Evolutionary conservation across 1,140 invertebrate species (phyloP).

Genomic region (Drosophila bipectinata): DNA sequence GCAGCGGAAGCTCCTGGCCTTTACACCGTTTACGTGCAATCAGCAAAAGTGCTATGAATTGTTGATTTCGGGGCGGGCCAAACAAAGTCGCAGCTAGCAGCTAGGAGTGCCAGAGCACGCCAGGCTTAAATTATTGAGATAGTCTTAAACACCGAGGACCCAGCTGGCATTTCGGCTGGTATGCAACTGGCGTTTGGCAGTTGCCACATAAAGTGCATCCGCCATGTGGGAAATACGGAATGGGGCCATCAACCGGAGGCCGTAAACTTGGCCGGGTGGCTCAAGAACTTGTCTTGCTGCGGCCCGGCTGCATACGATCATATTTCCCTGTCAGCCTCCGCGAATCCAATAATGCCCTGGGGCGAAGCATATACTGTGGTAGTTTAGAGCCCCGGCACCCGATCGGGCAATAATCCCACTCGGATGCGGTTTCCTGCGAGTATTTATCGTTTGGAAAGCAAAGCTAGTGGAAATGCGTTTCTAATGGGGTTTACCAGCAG

Average conservation of each 20-base stretch:
- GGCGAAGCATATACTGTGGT: conserved; percentile 2
- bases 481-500: conserved; percentile 66
- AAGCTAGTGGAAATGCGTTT: conserved; percentile 56
- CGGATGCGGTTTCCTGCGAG: conserved; percentile 11
- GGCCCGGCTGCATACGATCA: conserved; percentile 12
- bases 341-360: conserved; percentile 12
- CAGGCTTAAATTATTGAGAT: conserved; percentile 44
- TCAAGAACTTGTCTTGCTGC: not conserved
- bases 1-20: conserved; percentile 46
- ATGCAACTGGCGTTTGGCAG: conserved; percentile 21
- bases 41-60: conserved; percentile 77
- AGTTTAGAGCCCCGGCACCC: not conserved
- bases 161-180: conserved; percentile 2
- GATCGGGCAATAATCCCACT: conserved; percentile 34
- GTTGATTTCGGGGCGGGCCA: conserved; percentile 48
- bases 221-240: conserved; percentile 31
- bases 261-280: conserved; percentile 7
- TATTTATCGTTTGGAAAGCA: conserved; percentile 39
- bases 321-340: not conserved
- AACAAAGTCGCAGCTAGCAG: conserved; percentile 37
- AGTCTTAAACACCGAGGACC: conserved; percentile 9
- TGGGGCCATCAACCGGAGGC: conserved; percentile 5
- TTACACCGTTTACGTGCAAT: conserved; percentile 80
- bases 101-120: conserved; percentile 9
- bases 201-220: conserved; percentile 36